Conservation (phyloP, 2,113 vertebrate genomes). For the Pterophyllum scalare region DNA sequence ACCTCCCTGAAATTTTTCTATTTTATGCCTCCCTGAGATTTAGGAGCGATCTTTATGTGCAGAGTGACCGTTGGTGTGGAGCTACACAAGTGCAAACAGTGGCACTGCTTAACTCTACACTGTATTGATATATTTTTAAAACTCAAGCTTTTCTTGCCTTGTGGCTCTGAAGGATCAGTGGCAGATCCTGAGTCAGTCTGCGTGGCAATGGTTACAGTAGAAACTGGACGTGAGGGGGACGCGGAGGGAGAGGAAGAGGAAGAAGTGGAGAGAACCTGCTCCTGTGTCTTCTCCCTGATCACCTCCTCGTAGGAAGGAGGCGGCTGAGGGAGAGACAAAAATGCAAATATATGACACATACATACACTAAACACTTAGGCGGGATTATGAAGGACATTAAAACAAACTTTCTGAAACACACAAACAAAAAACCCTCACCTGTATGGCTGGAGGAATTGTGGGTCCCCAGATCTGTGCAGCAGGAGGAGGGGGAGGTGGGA, state of each 20-base stretch:
- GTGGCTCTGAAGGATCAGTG: conserved; percentile 34
- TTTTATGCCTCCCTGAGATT: neutral
- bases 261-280: conserved; percentile 82
- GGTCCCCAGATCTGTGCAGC: conserved; percentile 88
- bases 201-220: conserved; percentile 89
- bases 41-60: neutral
- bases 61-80: neutral
- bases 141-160: conserved; percentile 24
- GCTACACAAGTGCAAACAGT: neutral
- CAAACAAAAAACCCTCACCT: conserved; percentile 76
- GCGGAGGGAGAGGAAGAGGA: conserved; percentile 12
- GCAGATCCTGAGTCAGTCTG: conserved; percentile 88
- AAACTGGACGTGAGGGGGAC: conserved; percentile 34
- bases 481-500: conserved; percentile 84
- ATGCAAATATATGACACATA: neutral
- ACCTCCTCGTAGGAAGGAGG: conserved; percentile 98
- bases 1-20: neutral
- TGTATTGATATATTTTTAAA: neutral
- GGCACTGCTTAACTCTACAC: neutral
- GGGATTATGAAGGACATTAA: neutral
- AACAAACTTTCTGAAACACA: neutral
- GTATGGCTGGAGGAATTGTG: conserved; percentile 84
- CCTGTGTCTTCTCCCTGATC: conserved; percentile 95
- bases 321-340: conserved; percentile 76
- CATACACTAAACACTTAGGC: neutral